phyloP scores from a whole-genome alignment of 2,113 vertebrate genomes.

The Hippolais icterina region DNA sequence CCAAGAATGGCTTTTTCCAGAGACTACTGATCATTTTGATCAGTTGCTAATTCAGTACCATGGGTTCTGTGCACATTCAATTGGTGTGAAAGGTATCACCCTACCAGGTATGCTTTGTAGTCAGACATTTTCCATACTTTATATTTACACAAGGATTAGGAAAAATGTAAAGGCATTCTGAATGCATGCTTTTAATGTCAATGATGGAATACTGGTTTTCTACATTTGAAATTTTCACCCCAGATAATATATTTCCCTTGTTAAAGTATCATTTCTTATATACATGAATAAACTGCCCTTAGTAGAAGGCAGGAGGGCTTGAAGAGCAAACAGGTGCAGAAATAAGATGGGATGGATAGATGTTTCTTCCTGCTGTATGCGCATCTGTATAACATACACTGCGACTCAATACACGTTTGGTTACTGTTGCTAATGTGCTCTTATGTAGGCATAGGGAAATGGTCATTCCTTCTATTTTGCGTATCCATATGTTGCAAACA shows the following conservation, averaged over 20 bases:
- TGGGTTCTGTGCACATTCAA: slow-evolving; percentile 83
- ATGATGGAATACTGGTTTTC: neutral
- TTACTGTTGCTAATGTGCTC: neutral
- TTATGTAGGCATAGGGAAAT: neutral
- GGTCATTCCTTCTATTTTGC: neutral
- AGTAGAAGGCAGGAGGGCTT: neutral
- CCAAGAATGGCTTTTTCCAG: slow-evolving; percentile 88
- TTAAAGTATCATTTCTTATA: neutral
- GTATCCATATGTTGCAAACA: neutral
- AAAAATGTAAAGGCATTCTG: neutral
- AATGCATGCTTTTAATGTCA: neutral
- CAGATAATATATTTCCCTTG: neutral
- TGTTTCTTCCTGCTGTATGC: neutral
- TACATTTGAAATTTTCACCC: neutral
- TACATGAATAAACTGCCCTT: neutral
- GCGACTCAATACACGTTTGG: neutral
- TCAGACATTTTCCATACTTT: neutral
- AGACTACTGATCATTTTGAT: slow-evolving; percentile 73
- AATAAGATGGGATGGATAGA: neutral
- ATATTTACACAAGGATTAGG: neutral
- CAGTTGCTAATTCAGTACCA: slow-evolving; percentile 83
- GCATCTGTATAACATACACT: neutral
- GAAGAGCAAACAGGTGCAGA: neutral
- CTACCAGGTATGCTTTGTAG: slow-evolving; percentile 81
- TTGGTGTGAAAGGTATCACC: slow-evolving; percentile 80